A percentile compares a stretch with the other conserved stretches of the same genome.
Conservation (phyloP, 2,888 invertebrate species). For the Zygogramma bicolorata region DNA sequence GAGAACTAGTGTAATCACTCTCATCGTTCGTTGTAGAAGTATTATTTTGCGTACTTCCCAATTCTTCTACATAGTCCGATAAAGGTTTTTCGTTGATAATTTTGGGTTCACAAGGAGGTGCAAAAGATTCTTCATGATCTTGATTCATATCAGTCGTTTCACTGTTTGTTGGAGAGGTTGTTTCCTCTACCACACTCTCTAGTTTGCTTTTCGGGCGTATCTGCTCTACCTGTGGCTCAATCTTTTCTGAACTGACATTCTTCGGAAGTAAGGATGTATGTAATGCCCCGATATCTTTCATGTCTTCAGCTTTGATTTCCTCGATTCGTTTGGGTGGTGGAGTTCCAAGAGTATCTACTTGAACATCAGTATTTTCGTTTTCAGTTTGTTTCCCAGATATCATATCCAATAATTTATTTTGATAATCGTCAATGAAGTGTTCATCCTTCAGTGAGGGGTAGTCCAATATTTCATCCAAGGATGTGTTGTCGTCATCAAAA, state of each 20-base stretch:
- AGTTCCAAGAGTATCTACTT: constrained; percentile 14
- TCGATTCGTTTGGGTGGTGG: constrained; percentile 23
- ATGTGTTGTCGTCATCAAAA: background rate
- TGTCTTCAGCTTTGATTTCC: constrained; percentile 18
- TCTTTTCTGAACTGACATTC: background rate
- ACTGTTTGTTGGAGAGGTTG: background rate
- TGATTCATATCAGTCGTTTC: background rate
- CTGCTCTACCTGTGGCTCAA: background rate
- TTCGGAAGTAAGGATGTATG: background rate
- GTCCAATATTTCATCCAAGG: constrained; percentile 28
- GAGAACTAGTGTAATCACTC: too few species aligned
- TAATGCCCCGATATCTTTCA: constrained; percentile 8
- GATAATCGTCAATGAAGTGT: constrained; percentile 46
- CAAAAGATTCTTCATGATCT: constrained; percentile 17
- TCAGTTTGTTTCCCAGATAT: constrained; percentile 47
- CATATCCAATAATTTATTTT: constrained; percentile 50
- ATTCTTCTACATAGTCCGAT: constrained; percentile 26
- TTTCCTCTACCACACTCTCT: constrained; percentile 8
- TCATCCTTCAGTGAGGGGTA: constrained; percentile 45
- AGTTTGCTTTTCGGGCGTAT: background rate
- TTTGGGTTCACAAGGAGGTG: constrained; percentile 21
- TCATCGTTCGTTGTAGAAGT: background rate
- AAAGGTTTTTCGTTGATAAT: constrained; percentile 29
- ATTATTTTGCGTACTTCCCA: background rate
- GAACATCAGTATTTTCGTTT: constrained; percentile 27